Evolutionary conservation across 2,113 vertebrate genomes (phyloP).

Genomic region (Cynopterus brachyotis): DNA sequence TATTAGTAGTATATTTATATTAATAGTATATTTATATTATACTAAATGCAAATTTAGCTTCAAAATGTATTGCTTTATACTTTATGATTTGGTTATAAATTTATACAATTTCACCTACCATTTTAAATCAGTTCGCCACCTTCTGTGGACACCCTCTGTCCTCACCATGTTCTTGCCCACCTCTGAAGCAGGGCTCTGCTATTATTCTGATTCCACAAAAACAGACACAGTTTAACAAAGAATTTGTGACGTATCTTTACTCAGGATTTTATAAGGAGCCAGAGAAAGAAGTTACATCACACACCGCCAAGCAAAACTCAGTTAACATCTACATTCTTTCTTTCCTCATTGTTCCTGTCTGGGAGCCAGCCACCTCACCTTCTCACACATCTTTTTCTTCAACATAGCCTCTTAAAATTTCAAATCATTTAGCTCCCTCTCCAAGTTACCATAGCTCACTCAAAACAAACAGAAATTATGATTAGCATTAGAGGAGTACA

Average conservation of each 20-base stretch:
- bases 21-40: not conserved
- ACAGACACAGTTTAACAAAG: not conserved
- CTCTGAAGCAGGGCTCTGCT: not conserved
- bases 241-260: not conserved
- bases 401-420: not conserved
- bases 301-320: not conserved
- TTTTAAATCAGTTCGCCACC: not conserved
- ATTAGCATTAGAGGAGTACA: not conserved
- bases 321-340: not conserved
- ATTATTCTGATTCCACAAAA: not conserved
- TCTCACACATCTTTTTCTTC: not conserved
- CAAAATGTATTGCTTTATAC: not conserved
- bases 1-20: not conserved
- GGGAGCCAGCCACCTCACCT: not conserved
- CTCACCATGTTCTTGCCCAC: not conserved
- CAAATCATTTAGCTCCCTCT: not conserved
- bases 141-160: not conserved
- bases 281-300: not conserved
- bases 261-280: not conserved
- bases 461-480: not conserved
- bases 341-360: not conserved
- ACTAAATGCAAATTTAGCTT: not conserved
- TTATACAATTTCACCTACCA: not conserved
- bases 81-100: not conserved
- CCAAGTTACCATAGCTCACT: not conserved